Percentiles rank a stretch among this genome's conserved stretches.
phyloP scores from a whole-genome alignment of 1,140 invertebrate species.

The Conus ventricosus region DNA sequence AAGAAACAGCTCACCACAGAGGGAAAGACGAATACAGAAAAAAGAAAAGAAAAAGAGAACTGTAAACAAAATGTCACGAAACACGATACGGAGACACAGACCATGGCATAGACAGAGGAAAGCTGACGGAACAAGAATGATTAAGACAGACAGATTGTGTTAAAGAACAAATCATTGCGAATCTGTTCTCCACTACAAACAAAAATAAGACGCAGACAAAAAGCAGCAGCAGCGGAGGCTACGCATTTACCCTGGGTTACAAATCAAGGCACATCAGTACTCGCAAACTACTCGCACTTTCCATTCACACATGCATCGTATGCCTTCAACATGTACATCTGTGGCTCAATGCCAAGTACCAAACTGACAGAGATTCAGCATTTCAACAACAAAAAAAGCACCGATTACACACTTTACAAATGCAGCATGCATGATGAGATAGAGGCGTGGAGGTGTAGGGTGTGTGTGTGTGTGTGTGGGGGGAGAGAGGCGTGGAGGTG shows the following conservation, averaged over 20 bases:
- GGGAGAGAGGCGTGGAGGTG: too few relatives aligned
- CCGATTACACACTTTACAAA: not conserved
- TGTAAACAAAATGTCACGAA: too few relatives aligned
- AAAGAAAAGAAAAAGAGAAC: conserved; percentile 20
- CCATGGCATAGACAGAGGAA: conserved; percentile 27
- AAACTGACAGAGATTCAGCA: not conserved
- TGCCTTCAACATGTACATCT: not conserved
- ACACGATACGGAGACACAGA: too few relatives aligned
- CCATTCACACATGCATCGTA: not conserved
- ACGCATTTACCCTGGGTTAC: not conserved
- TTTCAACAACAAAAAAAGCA: not conserved
- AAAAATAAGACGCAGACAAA: not conserved
- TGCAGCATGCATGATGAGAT: not conserved
- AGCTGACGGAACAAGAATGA: conserved; percentile 8
- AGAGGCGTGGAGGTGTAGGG: too few relatives aligned
- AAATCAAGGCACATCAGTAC: not conserved
- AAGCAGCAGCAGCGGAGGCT: too few relatives aligned
- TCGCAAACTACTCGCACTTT: not conserved
- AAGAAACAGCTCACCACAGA: conserved; percentile 4
- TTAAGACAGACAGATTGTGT: not conserved
- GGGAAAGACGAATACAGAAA: not conserved
- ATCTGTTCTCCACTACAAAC: too few relatives aligned
- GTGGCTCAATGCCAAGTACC: not conserved
- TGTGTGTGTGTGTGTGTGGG: too few relatives aligned
- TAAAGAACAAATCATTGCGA: too few relatives aligned